Evolutionary conservation across 2,888 invertebrate genomes (phyloP).

Genomic region (Xanthostigma xanthostigma): DNA sequence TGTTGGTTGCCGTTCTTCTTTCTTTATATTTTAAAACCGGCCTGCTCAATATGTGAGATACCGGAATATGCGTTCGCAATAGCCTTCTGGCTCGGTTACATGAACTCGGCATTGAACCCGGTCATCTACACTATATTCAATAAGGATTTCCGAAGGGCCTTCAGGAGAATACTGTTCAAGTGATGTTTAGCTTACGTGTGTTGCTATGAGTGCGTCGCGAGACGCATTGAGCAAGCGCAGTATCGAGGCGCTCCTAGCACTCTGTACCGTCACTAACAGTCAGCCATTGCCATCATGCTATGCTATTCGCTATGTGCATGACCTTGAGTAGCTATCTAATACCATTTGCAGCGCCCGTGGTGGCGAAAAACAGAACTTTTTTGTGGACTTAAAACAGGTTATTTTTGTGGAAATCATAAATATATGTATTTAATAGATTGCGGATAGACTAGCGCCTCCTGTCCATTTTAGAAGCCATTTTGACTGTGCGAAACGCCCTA

Average conservation of each 20-base stretch:
- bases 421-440: too few relatives aligned
- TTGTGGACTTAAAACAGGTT: too few relatives aligned
- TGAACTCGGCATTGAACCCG: conserved; percentile 92
- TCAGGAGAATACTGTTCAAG: conserved; percentile 89
- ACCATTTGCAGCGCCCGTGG: too few relatives aligned
- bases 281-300: too few relatives aligned
- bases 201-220: conserved; percentile 60
- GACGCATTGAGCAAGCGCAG: conserved; percentile 43
- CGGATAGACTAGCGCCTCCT: too few relatives aligned
- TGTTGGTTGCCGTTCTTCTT: conserved; percentile 99
- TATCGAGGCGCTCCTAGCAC: conserved; percentile 45
- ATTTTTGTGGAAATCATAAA: too few relatives aligned
- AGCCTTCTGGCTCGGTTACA: conserved; percentile 94
- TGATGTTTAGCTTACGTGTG: conserved; percentile 80
- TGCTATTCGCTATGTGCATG: too few relatives aligned
- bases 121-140: conserved; percentile 95
- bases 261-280: conserved; percentile 26
- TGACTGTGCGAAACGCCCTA: too few relatives aligned
- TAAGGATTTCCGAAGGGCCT: conserved; percentile 92
- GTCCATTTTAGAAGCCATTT: too few relatives aligned
- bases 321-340: too few relatives aligned
- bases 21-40: conserved; percentile 74
- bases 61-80: conserved; percentile 77
- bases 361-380: too few relatives aligned
- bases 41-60: conserved; percentile 59